Evolutionary conservation across 2,888 invertebrate genomes (phyloP).

Genomic region (Pocota personata): DNA sequence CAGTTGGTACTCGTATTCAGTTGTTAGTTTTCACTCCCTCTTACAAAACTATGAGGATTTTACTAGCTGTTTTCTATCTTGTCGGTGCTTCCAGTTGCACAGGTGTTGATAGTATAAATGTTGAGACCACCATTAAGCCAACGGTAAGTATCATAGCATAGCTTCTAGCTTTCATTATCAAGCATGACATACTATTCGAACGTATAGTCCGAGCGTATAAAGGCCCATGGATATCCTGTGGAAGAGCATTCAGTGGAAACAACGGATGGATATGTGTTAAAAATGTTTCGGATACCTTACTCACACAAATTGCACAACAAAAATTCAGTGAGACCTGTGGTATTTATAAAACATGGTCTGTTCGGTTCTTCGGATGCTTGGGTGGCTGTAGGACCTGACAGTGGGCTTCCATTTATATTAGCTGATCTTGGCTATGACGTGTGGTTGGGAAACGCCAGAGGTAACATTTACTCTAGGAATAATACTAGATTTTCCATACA

Average conservation of each 20-base stretch:
- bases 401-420: conserved; percentile 77
- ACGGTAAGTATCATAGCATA: conserved; percentile 11
- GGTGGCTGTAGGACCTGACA: conserved; percentile 77
- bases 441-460: conserved; percentile 80
- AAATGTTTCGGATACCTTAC: conserved; percentile 79
- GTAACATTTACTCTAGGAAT: conserved; percentile 79
- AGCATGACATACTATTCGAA: background rate
- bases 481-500: conserved; percentile 79
- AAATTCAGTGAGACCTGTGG: conserved; percentile 75
- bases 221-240: conserved; percentile 84
- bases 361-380: conserved; percentile 78
- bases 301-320: conserved; percentile 76
- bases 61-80: background rate
- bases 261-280: conserved; percentile 78
- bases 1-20: background rate
- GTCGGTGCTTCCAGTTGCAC: background rate
- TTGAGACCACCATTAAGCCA: conserved; percentile 10
- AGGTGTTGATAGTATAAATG: background rate
- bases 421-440: conserved; percentile 80
- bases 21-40: background rate
- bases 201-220: conserved; percentile 76
- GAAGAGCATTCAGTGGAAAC: conserved; percentile 85
- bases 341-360: conserved; percentile 84
- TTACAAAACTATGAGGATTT: background rate
- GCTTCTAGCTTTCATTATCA: too few relatives aligned